Base-by-base conservation (phyloP, 2,888 invertebrate species). In the Rotaria magnacalcarata region DNA sequence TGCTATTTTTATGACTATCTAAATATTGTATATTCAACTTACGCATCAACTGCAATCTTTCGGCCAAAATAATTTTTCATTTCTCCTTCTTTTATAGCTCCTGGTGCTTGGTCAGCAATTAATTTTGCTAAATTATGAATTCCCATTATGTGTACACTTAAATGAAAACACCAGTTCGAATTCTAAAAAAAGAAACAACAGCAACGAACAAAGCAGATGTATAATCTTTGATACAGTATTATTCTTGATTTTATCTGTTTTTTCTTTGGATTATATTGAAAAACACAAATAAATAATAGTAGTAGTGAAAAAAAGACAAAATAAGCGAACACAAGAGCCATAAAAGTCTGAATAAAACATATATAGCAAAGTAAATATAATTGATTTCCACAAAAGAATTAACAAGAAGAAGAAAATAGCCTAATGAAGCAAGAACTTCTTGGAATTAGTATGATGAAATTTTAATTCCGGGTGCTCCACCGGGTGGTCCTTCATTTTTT, bases 11-110 rank as follows among this genome's bases (percentile, higher is more conserved):
- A 34, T 2, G 34, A 34, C 34, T 34, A 34, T 34, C 50, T 16
- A 16, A 16, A 52, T 52, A 52, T 52, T 11, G 4, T 52, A 11
- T 52, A 16, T 52, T 41, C 16, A 34, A 80, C 80, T 47, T 80
- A 98, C 5, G 99, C 99, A 93, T 99, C 99, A 89, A 99, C 95
- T 3, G 99, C 99, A 34, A 99, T 94, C 93, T 97, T 97, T 8
- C 99, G 93, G 84, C 97, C 98, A 91, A 99, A 99, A 92, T 96
- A 98, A 90, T 96, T 95, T 91, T 98, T 98, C 34, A 99, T 95
- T 91, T 99, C 97, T 91, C 94, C 94, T 92, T 97, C 96, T 92
- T 96, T 97, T 10, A 99, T 94, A 21, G 97, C 95, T 86, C 93
- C 93, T 0, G 98, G 97, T 16, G 96, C 96, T 89, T 95, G 92